Evolutionary conservation across 2,113 vertebrate species (phyloP).

Genomic region (Pagrus major): DNA sequence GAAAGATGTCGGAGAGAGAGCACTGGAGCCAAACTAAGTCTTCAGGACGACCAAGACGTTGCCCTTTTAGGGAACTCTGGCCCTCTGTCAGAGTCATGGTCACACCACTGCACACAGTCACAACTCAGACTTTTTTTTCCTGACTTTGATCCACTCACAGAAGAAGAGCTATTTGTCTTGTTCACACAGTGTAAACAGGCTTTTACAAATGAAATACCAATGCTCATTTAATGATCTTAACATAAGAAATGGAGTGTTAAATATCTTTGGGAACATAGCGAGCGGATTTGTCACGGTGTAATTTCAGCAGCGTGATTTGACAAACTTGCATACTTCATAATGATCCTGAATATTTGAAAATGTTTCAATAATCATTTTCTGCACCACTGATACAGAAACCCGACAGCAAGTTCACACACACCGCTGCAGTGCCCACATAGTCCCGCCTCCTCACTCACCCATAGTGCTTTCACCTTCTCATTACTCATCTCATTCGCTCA

Average conservation of each 20-base stretch:
- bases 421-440: too few species aligned
- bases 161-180: not conserved
- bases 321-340: not conserved
- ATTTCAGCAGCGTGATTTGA: not conserved
- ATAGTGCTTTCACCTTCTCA: too few species aligned
- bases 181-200: not conserved
- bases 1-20: not conserved
- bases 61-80: constrained; percentile 15
- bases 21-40: not conserved
- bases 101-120: not conserved
- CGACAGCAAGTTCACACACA: too few species aligned
- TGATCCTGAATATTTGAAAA: too few species aligned
- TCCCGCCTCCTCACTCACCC: too few species aligned
- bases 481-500: too few species aligned
- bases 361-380: too few species aligned
- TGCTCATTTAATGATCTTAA: not conserved
- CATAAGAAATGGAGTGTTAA: not conserved
- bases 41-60: not conserved
- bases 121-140: not conserved
- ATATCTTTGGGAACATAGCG: not conserved
- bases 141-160: not conserved
- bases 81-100: constrained; percentile 3
- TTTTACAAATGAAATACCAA: not conserved
- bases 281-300: not conserved
- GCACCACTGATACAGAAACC: too few species aligned